Evolutionary conservation across 2,888 invertebrate species (phyloP).

Genomic region (Nyleta sp.): DNA sequence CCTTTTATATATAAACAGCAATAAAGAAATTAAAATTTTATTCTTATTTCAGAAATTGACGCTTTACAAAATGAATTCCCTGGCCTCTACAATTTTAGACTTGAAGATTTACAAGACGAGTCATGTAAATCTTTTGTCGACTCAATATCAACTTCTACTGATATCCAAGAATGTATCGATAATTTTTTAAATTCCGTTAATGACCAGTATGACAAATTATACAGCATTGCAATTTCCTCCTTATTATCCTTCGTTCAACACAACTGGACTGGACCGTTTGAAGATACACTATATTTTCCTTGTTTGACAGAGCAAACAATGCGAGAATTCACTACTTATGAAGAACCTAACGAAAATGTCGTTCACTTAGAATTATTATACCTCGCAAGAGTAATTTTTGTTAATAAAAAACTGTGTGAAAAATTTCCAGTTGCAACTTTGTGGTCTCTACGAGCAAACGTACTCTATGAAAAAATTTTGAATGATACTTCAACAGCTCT

Average conservation of each 20-base stretch:
- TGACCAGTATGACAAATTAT: background rate
- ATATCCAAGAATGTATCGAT: slow-evolving; percentile 19
- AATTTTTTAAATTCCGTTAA: background rate
- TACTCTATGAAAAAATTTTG: slow-evolving; percentile 89
- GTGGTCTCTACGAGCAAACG: slow-evolving; percentile 88
- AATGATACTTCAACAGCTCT: slow-evolving; percentile 90
- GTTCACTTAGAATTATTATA: slow-evolving; percentile 77
- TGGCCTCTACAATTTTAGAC: slow-evolving; percentile 15
- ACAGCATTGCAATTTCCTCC: slow-evolving; percentile 85
- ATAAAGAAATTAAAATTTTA: too few relatives aligned
- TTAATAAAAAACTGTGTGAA: slow-evolving; percentile 80
- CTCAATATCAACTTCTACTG: slow-evolving; percentile 3
- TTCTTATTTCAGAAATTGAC: slow-evolving; percentile 5
- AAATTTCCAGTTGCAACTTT: slow-evolving; percentile 83
- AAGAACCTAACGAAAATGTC: slow-evolving; percentile 78
- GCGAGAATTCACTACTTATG: slow-evolving; percentile 77
- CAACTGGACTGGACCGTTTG: slow-evolving; percentile 91
- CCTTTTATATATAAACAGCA: too few relatives aligned
- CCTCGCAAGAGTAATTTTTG: slow-evolving; percentile 80
- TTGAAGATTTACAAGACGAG: slow-evolving; percentile 14
- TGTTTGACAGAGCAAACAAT: slow-evolving; percentile 73
- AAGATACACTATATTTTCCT: slow-evolving; percentile 70
- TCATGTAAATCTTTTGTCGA: slow-evolving; percentile 4
- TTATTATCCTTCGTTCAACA: slow-evolving; percentile 89
- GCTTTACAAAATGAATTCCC: background rate